These are phyloP conservation scores for Enteromius unitaeniatus DNA, from an alignment of 2,797 vertebrate genomes.

Conservation along the genomic window DNA sequence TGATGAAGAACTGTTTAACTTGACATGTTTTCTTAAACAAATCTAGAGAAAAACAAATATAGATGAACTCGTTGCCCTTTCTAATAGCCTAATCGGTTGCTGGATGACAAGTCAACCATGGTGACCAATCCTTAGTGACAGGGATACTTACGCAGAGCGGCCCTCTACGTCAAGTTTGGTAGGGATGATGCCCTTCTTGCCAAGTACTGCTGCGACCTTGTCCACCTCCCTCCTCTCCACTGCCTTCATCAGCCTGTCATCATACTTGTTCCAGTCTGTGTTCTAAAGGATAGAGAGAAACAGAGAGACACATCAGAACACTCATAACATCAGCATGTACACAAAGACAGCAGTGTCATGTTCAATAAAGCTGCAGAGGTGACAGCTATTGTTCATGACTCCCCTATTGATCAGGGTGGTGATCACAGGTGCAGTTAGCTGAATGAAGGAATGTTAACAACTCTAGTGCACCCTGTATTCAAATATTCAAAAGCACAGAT, in stretches of 20 bases:
- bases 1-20: not conserved
- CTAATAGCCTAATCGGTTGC: not conserved
- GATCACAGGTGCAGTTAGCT: not conserved
- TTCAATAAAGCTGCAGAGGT: slow-evolving; percentile 19
- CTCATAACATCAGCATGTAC: slow-evolving; percentile 5
- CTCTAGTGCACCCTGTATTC: not conserved
- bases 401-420: slow-evolving; percentile 19
- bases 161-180: slow-evolving; percentile 96
- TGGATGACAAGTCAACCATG: not conserved
- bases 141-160: slow-evolving; percentile 91
- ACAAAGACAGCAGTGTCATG: slow-evolving; percentile 4
- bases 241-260: slow-evolving; percentile 97
- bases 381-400: slow-evolving; percentile 13
- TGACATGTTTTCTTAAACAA: not conserved
- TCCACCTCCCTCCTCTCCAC: slow-evolving; percentile 95
- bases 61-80: not conserved
- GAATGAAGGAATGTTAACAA: slow-evolving; percentile 21
- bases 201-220: slow-evolving; percentile 89
- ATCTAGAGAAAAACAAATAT: not conserved
- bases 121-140: not conserved
- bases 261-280: slow-evolving; percentile 97
- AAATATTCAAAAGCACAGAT: slow-evolving; percentile 3
- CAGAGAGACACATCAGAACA: slow-evolving; percentile 15
- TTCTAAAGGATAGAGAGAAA: slow-evolving; percentile 72
- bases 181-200: slow-evolving; percentile 92